Conservation (phyloP, 2,888 invertebrate genomes). For the Agrotis ipsilon region DNA sequence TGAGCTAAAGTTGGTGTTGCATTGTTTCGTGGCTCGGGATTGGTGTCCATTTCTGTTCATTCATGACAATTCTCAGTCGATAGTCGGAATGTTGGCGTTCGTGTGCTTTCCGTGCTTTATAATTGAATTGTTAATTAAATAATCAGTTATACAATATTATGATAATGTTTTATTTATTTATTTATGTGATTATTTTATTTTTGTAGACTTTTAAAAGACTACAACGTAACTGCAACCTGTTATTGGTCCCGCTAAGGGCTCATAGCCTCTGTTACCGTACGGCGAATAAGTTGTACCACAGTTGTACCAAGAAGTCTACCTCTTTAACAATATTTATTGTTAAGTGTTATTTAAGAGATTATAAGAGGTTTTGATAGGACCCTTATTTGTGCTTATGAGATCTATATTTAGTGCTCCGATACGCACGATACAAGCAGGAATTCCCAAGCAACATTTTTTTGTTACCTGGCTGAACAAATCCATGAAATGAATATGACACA, state of each 20-base stretch:
- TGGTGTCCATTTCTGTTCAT: constrained; percentile 69
- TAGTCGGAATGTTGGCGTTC: constrained; percentile 40
- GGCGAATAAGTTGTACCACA: too few species aligned
- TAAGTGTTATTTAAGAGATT: too few species aligned
- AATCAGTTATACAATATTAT: background rate
- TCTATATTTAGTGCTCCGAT: too few species aligned
- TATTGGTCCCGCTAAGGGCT: background rate
- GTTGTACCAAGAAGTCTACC: background rate
- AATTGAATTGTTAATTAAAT: constrained; percentile 35
- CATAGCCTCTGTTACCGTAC: background rate
- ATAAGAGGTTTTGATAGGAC: background rate
- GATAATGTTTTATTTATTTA: background rate
- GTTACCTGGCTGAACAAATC: too few species aligned
- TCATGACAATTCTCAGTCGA: constrained; percentile 63
- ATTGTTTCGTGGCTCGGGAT: constrained; percentile 63
- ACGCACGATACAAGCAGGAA: background rate
- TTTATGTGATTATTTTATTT: background rate
- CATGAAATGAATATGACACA: too few species aligned
- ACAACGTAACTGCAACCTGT: too few species aligned
- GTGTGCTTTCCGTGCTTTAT: constrained; percentile 38
- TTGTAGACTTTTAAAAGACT: background rate
- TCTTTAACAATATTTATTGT: background rate
- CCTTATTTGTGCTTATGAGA: background rate
- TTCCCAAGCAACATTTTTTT: too few species aligned
- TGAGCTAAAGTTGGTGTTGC: constrained; percentile 62